These are phyloP conservation scores for Macrochelys suwanniensis DNA, from an alignment of 2,797 vertebrate genomes.

Conservation along the genomic window DNA sequence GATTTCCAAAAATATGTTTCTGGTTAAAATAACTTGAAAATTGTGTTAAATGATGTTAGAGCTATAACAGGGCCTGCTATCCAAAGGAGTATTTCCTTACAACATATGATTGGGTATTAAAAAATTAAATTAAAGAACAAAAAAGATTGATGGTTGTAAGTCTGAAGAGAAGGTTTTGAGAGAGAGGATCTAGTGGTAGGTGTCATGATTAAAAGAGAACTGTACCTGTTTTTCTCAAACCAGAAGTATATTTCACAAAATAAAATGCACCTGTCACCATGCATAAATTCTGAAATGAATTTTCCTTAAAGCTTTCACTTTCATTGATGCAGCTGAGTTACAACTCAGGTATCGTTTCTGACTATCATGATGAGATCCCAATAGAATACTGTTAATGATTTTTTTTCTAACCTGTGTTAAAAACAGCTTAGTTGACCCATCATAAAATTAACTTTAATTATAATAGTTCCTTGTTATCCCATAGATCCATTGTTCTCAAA, in stretches of 20 bases:
- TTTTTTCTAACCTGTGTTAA: not conserved
- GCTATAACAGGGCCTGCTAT: not conserved
- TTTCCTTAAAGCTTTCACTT: constrained; percentile 18
- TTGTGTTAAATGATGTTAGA: not conserved
- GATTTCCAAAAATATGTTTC: not conserved
- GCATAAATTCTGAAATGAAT: not conserved
- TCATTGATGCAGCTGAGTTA: not conserved
- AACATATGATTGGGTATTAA: not conserved
- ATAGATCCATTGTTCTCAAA: not conserved
- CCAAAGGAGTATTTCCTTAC: not conserved
- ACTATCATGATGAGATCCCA: not conserved
- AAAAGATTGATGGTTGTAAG: not conserved
- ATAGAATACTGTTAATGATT: not conserved
- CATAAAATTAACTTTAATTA: not conserved
- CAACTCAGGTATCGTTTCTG: not conserved
- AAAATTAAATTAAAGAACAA: not conserved
- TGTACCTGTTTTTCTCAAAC: not conserved
- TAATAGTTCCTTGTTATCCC: not conserved
- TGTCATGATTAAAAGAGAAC: not conserved
- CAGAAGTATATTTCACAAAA: not conserved
- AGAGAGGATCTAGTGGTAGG: not conserved
- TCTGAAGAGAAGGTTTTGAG: not conserved
- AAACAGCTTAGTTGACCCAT: not conserved
- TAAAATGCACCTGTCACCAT: not conserved
- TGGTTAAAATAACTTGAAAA: constrained; percentile 5